Evolutionary conservation across 2,113 vertebrate species (phyloP), one percentile per base, ranked within the genome.

Genomic region (Tringa solitaria): DNA sequence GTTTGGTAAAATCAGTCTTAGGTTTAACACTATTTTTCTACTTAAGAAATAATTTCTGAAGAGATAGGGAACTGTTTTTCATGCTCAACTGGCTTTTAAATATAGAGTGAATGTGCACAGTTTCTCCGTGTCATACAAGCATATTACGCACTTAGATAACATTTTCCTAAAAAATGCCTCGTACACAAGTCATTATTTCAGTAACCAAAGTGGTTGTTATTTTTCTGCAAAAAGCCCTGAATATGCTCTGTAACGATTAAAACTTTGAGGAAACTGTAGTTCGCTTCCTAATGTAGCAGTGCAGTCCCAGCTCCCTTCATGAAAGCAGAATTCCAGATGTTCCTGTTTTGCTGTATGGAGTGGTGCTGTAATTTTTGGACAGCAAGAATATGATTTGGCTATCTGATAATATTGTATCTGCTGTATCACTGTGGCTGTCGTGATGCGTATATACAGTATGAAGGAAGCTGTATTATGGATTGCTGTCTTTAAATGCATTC

Each of bases 291-390:
- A 90, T 35, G 17, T 11, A 88, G 70, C 12, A 5, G 39, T 69
- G 89, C 64, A 78, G 37, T 68, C 64, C 23, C 95, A 95, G 95
- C 92, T 96, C 96, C 72, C 61, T 27, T 87, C 51, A 28, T 0
- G 14, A 75, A 75, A 64, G 50, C 65, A 75, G 72, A 88, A 61
- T 91, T 94, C 91, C 95, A 97, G 94, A 94, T 94, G 95, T 95
- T 97, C 48, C 46, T 89, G 48, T 94, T 88, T 78, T 68, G 45
- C 90, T 88, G 28, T n/a, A 7, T 41, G 93, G 87, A 74, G 63
- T 1, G 2, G 50, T 67, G 84, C 81, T 78, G 83, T 95, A 77
- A 91, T 79, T 85, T 65, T 89, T 97, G 95, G 97, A 95, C 95
- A 95, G 91, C 87, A 95, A 69, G 81, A 91, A 90, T 84, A 50